Evolutionary conservation across 2,888 invertebrate genomes (phyloP), one percentile per base, ranked within the genome.

Genomic region (Zaprionus lineosus): DNA sequence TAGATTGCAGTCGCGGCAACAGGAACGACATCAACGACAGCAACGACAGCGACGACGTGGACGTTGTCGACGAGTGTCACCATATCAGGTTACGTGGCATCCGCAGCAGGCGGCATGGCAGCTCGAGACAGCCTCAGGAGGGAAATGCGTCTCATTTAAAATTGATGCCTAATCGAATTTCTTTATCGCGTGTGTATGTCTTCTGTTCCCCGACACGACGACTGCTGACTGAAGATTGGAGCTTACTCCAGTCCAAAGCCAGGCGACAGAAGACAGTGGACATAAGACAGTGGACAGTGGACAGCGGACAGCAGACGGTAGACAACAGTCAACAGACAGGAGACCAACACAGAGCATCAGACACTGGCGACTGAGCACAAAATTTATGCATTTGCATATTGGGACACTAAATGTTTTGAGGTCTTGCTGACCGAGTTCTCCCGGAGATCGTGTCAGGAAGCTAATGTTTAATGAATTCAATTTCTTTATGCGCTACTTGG

Each of bases 111-210:
- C 55, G 55, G 69, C 53, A 48, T 33, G 43, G 26, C 44, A 34
- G 24, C 24, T 3, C 8, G 8, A 12, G 29, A 6, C 18, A 29
- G 41, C 14, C 8, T 8, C 34, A 24, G 40, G 33, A 37, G 61
- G 56, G 68, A 74, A 77, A 69, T 71, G 85, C 75, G 77, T 83
- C 85, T 83, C 83, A 84, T 84, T 83, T 83, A 84, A 87, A 79
- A 86, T 86, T 84, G 84, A 87, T 86, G 86, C 86, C 84, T 87
- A 87, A 86, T 87, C 86, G 86, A 86, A 86, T 86, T 87, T 87
- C 81, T 84, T 87, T 81, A 86, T 87, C 87, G 86, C 84, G 84
- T 87, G 84, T 84, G 82, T 69, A 78, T 82, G 84, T 84, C 79
- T 79, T 79, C 65, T 66, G 65, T 64, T 59, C 50, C 48, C 46